Evolutionary conservation across 64 coral and sea anemone species (phyloP).

Genomic region (Hydrozoanthus tunicans): DNA sequence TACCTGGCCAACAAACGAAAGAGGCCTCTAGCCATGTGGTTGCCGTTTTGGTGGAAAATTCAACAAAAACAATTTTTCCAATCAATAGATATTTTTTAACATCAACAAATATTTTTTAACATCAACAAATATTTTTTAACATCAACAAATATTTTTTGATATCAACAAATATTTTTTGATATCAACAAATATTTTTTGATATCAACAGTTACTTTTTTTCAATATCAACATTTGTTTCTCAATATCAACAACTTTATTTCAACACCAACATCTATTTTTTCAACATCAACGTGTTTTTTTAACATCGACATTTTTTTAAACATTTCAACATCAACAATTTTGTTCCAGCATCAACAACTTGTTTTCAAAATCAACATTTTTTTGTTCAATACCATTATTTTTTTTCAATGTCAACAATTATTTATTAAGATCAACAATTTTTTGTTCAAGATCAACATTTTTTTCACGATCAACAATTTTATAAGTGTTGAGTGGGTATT

Average conservation of each 20-base stretch:
- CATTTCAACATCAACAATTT: conserved; percentile 13
- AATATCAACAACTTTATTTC: conserved; percentile 13
- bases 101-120: conserved; percentile 8
- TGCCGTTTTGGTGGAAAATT: conserved; percentile 31
- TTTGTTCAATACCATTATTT: conserved; percentile 1
- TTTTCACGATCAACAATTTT: background rate
- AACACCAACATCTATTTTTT: conserved; percentile 20
- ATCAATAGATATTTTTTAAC: conserved; percentile 6
- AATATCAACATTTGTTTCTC: background rate
- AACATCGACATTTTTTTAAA: conserved; percentile 30
- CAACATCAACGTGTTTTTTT: conserved; percentile 15
- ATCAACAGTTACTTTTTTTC: conserved; percentile 1
- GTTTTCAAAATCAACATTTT: conserved; percentile 22
- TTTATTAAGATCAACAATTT: conserved; percentile 24
- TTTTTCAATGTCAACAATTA: conserved; percentile 21
- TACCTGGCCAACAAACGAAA: no score
- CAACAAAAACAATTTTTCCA: conserved; percentile 1
- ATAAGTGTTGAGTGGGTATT: background rate
- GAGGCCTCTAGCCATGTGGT: background rate
- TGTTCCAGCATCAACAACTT: conserved; percentile 19
- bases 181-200: conserved; percentile 9
- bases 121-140: conserved; percentile 6
- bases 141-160: conserved; percentile 9
- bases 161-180: background rate
- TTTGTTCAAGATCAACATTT: background rate